A percentile compares a stretch with the other conserved stretches of the same genome.
Conservation (phyloP, 30 jellyfish, hydroid and myxozoan genomes). For the Turritopsis rubra region DNA sequence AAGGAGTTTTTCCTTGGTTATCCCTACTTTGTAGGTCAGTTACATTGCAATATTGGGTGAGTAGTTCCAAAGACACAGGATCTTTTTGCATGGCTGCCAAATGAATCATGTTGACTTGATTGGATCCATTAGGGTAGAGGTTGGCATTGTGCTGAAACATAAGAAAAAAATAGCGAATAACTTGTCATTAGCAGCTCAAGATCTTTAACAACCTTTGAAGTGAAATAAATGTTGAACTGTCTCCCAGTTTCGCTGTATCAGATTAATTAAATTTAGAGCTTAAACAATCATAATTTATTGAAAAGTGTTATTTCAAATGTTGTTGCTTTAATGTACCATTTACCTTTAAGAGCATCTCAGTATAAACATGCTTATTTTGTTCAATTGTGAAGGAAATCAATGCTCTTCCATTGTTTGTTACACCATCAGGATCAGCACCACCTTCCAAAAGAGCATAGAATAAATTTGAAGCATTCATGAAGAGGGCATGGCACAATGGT, state of each 20-base stretch:
- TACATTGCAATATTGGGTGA: conserved; percentile 4
- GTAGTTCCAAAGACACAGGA: neutral
- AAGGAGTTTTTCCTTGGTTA: conserved; percentile 25
- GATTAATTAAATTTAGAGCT: no score
- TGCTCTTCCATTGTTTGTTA: conserved; percentile 5
- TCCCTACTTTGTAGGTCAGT: conserved; percentile 8
- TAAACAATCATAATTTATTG: neutral
- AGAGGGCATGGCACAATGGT: conserved; percentile 15
- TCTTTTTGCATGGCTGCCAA: conserved; percentile 28
- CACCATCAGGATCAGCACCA: conserved; percentile 25
- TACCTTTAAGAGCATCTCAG: conserved; percentile 4
- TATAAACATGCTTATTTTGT: neutral
- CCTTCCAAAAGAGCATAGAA: neutral
- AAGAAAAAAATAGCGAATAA: no score
- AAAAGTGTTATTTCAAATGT: neutral
- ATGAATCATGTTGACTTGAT: conserved; percentile 20
- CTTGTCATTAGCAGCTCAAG: no score
- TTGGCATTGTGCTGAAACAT: conserved; percentile 26
- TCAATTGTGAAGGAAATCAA: conserved; percentile 17
- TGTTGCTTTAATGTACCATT: no score
- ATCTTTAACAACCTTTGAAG: no score
- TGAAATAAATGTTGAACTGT: no score
- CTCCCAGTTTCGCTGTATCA: no score
- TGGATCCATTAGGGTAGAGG: conserved; percentile 21
- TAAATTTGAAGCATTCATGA: neutral